phyloP scores from a whole-genome alignment of 1,140 invertebrate genomes.

The Drosophila baimaii region DNA sequence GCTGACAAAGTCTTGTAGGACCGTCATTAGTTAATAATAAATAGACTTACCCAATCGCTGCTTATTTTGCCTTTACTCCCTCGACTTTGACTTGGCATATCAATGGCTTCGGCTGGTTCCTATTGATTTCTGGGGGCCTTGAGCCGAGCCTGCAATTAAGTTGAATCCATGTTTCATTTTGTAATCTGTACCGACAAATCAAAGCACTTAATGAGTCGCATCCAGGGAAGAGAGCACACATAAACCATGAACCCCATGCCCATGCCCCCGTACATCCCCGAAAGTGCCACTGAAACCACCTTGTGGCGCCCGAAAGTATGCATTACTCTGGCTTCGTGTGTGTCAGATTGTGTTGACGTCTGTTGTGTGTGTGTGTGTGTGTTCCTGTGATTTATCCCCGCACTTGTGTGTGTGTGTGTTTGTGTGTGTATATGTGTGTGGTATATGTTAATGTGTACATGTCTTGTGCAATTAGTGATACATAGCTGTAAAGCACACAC shows the following conservation, averaged over 20 bases:
- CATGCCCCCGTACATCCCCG: background rate
- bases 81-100: background rate
- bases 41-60: background rate
- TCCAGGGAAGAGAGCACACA: constrained; percentile 16
- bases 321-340: constrained; percentile 2
- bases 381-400: constrained; percentile 43
- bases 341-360: constrained; percentile 15
- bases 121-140: constrained; percentile 11
- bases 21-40: too few species aligned
- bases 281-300: constrained; percentile 25
- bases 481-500: constrained; percentile 45
- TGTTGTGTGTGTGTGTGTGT: constrained; percentile 21
- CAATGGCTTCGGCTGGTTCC: background rate
- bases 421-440: constrained; percentile 17
- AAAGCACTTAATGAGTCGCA: constrained; percentile 36
- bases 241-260: constrained; percentile 7
- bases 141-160: constrained; percentile 35
- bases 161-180: constrained; percentile 58
- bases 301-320: constrained; percentile 35
- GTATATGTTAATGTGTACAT: constrained; percentile 62
- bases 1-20: background rate
- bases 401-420: constrained; percentile 22
- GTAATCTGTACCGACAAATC: constrained; percentile 52
- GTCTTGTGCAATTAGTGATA: constrained; percentile 72
- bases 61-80: background rate